Percentiles rank a stretch among this genome's conserved stretches.
phyloP scores from a whole-genome alignment of 2,113 vertebrate species.

The Indicator maculatus region DNA sequence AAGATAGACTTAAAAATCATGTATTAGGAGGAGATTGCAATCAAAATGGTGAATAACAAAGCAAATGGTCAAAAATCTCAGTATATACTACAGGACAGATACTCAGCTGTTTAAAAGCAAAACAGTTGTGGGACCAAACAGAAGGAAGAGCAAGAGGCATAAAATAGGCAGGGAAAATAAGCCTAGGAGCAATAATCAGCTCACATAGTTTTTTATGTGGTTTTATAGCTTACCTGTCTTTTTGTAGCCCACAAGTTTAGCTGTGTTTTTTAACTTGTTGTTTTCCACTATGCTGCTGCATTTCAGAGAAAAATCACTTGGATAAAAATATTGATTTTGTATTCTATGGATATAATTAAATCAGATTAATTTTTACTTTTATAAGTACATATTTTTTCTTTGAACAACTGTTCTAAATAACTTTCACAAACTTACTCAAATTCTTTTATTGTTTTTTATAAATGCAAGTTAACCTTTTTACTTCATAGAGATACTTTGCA shows the following conservation, averaged over 20 bases:
- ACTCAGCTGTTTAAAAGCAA: not conserved
- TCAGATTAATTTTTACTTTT: not conserved
- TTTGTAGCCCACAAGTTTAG: not conserved
- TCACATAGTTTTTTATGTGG: not conserved
- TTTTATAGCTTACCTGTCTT: not conserved
- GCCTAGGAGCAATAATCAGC: not conserved
- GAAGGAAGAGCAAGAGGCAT: not conserved
- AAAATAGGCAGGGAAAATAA: not conserved
- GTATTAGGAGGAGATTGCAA: not conserved
- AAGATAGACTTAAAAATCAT: not conserved
- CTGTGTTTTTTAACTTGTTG: not conserved
- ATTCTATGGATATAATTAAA: not conserved
- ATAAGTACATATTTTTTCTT: not conserved
- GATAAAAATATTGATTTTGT: not conserved
- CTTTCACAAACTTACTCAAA: not conserved
- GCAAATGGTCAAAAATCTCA: not conserved
- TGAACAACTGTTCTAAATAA: not conserved
- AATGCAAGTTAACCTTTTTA: not conserved
- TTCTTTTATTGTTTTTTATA: not conserved
- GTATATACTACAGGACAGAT: not conserved
- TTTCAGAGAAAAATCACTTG: not conserved
- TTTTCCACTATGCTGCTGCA: not conserved
- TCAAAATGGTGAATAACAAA: not conserved
- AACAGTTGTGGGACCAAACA: fast-evolving
- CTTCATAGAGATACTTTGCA: not conserved